Base-by-base conservation (phyloP, 2,797 vertebrate species). In the Pantherophis vulpinus region DNA sequence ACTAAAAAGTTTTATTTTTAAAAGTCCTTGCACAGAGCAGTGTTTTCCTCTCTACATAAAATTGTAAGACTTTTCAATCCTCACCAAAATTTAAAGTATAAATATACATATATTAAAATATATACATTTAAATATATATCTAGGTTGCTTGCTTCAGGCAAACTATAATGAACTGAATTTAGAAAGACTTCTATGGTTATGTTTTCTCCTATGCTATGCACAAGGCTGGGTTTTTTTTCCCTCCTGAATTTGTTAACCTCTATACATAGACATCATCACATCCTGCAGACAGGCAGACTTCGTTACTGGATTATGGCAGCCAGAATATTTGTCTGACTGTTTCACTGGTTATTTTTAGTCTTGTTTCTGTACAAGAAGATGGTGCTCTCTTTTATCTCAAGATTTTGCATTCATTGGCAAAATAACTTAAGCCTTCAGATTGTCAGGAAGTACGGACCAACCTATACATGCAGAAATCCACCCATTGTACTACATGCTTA, bases 71-170 rank as follows among this genome's bases (percentile, higher is more conserved):
- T 74, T 74, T 42, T 79, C 86, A 61, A 42, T 61, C 25, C 70
- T 47, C 47, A 58, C 87, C 18, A 42, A 59, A 56, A 74, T 89
- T 47, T 83, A 47, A 83, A 83, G 20, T 83, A 47, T 83, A 83
- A 47, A 83, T 47, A 5, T 83, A 47, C 20, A 47, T 25, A 83
- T 83, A 79, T 79, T 42, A 20, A 47, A 4, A 83, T 23, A 5
- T 83, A 25, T 47, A 47, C 9, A 83, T 83, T 63, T 32, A 55
- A 89, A 42, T 91, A 63, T 47, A 74, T 86, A 93, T 89, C 59
- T 91, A 63, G 32, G 59, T 91, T n/a, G 86, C 70, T 93, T 93
- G 90, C 59, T 86, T 59, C 14, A 61, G 70, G 93, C 87, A 86
- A 91, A 91, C 54, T 91, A 13, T 18, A 42, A 61, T 83, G 47